Evolutionary conservation across 2,797 vertebrate genomes (phyloP).

Genomic region (Sebastes itinus): DNA sequence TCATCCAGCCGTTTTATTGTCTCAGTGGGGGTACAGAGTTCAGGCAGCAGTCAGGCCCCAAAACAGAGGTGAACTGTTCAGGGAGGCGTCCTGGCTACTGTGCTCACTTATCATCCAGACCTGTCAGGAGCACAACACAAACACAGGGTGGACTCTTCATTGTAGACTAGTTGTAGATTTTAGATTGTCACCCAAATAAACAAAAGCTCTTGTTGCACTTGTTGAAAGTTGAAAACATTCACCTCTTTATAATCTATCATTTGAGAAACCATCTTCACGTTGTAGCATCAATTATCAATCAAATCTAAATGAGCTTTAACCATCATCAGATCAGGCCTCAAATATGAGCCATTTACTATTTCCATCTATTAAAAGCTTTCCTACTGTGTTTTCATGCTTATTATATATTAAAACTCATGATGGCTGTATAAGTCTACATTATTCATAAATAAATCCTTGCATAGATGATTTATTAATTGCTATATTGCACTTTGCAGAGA

Average conservation of each 20-base stretch:
- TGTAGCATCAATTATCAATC: background rate
- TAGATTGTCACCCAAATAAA: background rate
- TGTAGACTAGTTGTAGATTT: conserved; percentile 1
- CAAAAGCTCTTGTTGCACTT: background rate
- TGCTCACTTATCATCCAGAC: conserved; percentile 47
- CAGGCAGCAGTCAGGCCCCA: conserved; percentile 79
- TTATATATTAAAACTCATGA: conserved; percentile 34
- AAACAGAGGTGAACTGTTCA: conserved; percentile 76
- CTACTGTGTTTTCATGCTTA: conserved; percentile 27
- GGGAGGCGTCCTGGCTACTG: conserved; percentile 49
- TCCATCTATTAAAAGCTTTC: conserved; percentile 19
- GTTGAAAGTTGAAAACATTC: background rate
- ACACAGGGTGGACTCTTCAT: conserved; percentile 3
- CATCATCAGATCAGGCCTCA: background rate
- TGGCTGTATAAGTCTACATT: conserved; percentile 40
- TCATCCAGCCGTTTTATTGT: conserved; percentile 86
- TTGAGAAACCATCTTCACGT: background rate
- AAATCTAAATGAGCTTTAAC: conserved; percentile 18
- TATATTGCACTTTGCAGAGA: conserved; percentile 21
- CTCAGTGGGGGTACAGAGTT: conserved; percentile 82
- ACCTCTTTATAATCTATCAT: background rate
- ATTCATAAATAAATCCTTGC: conserved; percentile 48
- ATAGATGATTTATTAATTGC: conserved; percentile 60
- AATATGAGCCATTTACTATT: background rate
- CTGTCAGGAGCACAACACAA: conserved; percentile 15